These are phyloP conservation scores for Tortrix viridana DNA, from an alignment of 2,888 invertebrate genomes.

Conservation along the genomic window DNA sequence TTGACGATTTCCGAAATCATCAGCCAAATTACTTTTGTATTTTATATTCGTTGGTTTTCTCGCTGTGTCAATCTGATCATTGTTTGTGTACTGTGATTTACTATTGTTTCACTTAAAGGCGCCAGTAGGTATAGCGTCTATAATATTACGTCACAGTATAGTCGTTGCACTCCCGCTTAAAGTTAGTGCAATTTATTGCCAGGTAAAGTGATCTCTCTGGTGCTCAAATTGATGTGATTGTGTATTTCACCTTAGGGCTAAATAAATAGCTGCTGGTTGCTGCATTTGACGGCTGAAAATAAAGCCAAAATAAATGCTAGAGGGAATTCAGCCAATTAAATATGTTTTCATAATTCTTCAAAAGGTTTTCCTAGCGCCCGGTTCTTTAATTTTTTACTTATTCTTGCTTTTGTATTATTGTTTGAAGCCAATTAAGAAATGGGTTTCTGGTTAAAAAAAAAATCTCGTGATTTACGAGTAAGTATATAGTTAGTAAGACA, in stretches of 20 bases:
- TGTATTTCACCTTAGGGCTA: constrained; percentile 28
- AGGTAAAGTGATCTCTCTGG: constrained; percentile 18
- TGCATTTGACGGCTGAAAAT: constrained; percentile 28
- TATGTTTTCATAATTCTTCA: not conserved
- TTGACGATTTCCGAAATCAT: too few species aligned
- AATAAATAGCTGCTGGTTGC: constrained; percentile 24
- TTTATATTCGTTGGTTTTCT: too few species aligned
- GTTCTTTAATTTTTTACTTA: too few species aligned
- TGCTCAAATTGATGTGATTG: constrained; percentile 17
- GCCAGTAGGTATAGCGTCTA: constrained; percentile 5
- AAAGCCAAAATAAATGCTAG: constrained; percentile 18
- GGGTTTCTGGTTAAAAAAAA: too few species aligned
- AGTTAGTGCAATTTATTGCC: constrained; percentile 6
- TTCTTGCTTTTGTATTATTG: too few species aligned
- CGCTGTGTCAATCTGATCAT: too few species aligned
- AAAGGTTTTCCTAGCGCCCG: too few species aligned
- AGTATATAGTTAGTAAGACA: too few species aligned
- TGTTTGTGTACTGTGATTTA: constrained; percentile 9
- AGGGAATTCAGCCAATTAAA: not conserved
- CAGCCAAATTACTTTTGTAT: too few species aligned
- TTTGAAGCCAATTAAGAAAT: too few species aligned
- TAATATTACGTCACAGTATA: constrained; percentile 2
- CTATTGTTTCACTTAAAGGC: constrained; percentile 32
- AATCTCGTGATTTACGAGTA: too few species aligned
- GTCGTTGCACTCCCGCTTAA: not conserved